A percentile compares a stretch with the other conserved stretches of the same genome.
These are phyloP conservation scores for Rotaria magnacalcarata DNA, from an alignment of 2,888 invertebrate species.

Conservation along the genomic window DNA sequence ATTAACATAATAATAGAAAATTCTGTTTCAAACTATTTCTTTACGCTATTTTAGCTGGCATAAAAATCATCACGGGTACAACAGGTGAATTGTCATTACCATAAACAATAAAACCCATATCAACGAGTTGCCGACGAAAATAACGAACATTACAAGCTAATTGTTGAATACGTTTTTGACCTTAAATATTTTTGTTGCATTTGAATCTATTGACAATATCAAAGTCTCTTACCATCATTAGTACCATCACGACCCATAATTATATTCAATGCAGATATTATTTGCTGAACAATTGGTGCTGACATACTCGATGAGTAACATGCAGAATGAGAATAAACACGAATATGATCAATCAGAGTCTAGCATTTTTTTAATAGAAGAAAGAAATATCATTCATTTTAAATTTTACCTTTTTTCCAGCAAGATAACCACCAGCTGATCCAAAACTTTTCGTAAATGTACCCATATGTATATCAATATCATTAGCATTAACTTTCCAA, in stretches of 20 bases:
- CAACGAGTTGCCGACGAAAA: slow-evolving; percentile 73
- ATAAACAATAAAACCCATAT: slow-evolving; percentile 83
- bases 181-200: not conserved
- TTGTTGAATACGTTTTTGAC: slow-evolving; percentile 65
- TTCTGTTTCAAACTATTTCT: slow-evolving; percentile 51
- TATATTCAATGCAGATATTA: slow-evolving; percentile 78
- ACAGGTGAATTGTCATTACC: slow-evolving; percentile 92
- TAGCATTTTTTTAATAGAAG: slow-evolving; percentile 51
- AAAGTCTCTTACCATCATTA: slow-evolving; percentile 63
- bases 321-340: slow-evolving; percentile 75
- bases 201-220: not conserved
- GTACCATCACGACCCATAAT: slow-evolving; percentile 79
- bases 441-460: slow-evolving; percentile 98
- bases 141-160: slow-evolving; percentile 77
- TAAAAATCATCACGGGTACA: slow-evolving; percentile 86
- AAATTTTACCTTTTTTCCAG: slow-evolving; percentile 66
- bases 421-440: slow-evolving; percentile 91
- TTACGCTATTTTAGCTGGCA: slow-evolving; percentile 87
- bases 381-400: not conserved
- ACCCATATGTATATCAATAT: slow-evolving; percentile 89
- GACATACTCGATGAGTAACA: slow-evolving; percentile 82
- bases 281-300: slow-evolving; percentile 84
- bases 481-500: slow-evolving; percentile 73
- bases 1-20: slow-evolving; percentile 11
- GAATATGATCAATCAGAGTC: slow-evolving; percentile 74